A percentile compares a stretch with the other conserved stretches of the same genome.
phyloP scores from a whole-genome alignment of 2,888 invertebrate species.

The Drosophila planitibia region DNA sequence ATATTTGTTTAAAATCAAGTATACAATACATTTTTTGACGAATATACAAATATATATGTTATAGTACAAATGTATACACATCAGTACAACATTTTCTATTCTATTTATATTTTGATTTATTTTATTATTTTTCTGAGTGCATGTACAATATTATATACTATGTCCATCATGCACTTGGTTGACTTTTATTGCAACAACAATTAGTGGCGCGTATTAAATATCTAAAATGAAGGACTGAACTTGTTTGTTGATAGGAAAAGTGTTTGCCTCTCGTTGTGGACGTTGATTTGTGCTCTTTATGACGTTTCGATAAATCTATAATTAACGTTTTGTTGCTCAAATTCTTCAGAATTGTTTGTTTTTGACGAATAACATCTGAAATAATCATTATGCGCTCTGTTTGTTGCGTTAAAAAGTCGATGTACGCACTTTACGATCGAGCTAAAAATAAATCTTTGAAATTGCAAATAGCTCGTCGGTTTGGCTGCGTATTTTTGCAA shows the following conservation, averaged over 20 bases:
- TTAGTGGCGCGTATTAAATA: constrained; percentile 29
- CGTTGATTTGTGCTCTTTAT: constrained; percentile 7
- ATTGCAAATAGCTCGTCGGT: constrained; percentile 41
- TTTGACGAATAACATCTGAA: neutral
- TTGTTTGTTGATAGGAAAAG: constrained; percentile 32
- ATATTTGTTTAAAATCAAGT: neutral
- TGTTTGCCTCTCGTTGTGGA: constrained; percentile 3
- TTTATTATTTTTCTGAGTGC: neutral
- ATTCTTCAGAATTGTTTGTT: neutral
- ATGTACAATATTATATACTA: constrained; percentile 2
- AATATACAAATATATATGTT: neutral
- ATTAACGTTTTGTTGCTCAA: constrained; percentile 19
- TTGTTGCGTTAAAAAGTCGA: constrained; percentile 20
- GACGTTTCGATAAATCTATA: neutral
- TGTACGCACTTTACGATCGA: constrained; percentile 17
- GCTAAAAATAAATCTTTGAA: constrained; percentile 56
- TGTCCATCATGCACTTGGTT: constrained; percentile 15
- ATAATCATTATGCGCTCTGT: constrained; percentile 12
- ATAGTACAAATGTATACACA: neutral
- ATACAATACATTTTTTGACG: neutral
- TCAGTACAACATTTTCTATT: neutral
- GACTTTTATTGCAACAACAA: constrained; percentile 44
- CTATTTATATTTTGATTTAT: neutral
- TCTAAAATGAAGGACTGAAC: constrained; percentile 43
- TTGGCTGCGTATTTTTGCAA: constrained; percentile 31